phyloP scores from a whole-genome alignment of 2,888 invertebrate species.

The Drosophila flavopinicola region DNA sequence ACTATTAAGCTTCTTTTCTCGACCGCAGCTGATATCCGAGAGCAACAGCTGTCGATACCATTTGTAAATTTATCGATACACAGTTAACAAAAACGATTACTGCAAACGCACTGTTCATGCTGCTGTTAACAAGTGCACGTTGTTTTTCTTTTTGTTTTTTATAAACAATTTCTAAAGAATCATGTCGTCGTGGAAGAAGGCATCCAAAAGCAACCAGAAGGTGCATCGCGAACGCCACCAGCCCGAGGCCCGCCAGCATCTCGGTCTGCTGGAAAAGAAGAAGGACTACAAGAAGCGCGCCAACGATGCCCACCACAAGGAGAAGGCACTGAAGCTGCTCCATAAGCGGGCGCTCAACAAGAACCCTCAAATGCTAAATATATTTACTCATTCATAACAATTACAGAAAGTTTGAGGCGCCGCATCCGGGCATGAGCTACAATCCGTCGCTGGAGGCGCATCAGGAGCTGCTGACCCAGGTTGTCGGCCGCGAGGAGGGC shows the following conservation, averaged over 20 bases:
- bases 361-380: no score
- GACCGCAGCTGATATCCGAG: no score
- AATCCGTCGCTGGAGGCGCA: constrained; percentile 95
- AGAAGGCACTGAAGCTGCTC: constrained; percentile 91
- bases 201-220: constrained; percentile 92
- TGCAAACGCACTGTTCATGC: constrained; percentile 1
- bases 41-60: no score
- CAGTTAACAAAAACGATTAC: neutral
- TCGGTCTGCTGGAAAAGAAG: constrained; percentile 94
- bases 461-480: constrained; percentile 89
- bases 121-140: constrained; percentile 15
- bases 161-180: constrained; percentile 22
- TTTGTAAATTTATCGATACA: constrained; percentile 8
- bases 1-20: no score
- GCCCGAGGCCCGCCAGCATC: constrained; percentile 89
- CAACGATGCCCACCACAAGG: constrained; percentile 92
- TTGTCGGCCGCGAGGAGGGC: constrained; percentile 89
- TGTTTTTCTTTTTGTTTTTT: constrained; percentile 37
- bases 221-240: constrained; percentile 94
- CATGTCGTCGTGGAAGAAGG: constrained; percentile 97
- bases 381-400: neutral
- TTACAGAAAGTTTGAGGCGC: constrained; percentile 88
- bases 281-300: constrained; percentile 93
- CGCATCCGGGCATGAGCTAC: constrained; percentile 96
- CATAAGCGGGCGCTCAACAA: constrained; percentile 93